Evolutionary conservation across 2,888 invertebrate species (phyloP), one percentile per base, ranked within the genome.

Genomic region (Neria commutata): DNA sequence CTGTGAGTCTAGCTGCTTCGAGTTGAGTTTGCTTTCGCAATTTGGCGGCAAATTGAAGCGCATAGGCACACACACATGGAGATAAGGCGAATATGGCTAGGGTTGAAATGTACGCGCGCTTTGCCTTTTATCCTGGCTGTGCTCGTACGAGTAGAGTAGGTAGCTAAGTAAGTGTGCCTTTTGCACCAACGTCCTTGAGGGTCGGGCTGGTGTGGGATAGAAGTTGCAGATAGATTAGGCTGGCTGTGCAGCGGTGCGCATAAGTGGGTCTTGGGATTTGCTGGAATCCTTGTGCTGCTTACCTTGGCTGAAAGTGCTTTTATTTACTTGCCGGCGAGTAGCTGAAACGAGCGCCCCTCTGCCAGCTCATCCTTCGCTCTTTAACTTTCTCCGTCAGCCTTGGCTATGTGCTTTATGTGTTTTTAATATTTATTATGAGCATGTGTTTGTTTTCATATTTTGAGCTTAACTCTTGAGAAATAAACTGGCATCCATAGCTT

Each of bases 11-110:
- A 21, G 45, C 17, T 26, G 26, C 5, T 24, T 26, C 25, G 10
- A n/a, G 33, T 33, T 48, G 37, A 25, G 37, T 48, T 42, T 42
- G 4, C 21, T 42, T 42, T 19, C 8, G 19, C 17, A 42, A 72
- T 72, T 72, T 72, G 74, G 72, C 72, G 72, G 74, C 72, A 72
- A 72, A 75, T 68, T 74, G 71, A 65, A 66, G 69, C 26, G 33
- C 23, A 40, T 50, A 58, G 37, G 37, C 6, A 61, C 34, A 61
- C 33, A 61, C 34, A 55, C n/a, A n/a, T n/a, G n/a, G n/a, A n/a
- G n/a, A n/a, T n/a, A n/a, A n/a, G n/a, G n/a, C n/a, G n/a, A n/a
- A n/a, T n/a, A n/a, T n/a, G n/a, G n/a, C n/a, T n/a, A n/a, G n/a
- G n/a, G n/a, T n/a, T n/a, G n/a, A n/a, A n/a, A 29, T 17, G 14